These are phyloP conservation scores for Ophonus ardosiacus DNA, from an alignment of 2,888 invertebrate species.

Conservation along the genomic window DNA sequence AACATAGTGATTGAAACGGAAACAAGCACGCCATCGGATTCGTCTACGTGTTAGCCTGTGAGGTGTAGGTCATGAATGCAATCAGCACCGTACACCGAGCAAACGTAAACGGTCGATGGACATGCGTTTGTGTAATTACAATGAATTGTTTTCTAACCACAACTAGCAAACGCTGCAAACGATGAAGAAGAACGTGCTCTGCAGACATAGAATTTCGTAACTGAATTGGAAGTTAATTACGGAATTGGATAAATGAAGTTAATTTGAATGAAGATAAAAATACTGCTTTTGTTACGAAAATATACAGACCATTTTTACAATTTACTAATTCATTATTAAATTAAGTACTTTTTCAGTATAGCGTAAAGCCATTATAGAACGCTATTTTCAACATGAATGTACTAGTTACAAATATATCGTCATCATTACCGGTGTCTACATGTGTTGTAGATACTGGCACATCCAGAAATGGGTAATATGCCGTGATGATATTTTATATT, in stretches of 20 bases:
- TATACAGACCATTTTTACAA: no score
- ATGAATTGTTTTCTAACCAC: background rate
- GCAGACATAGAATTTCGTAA: background rate
- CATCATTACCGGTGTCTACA: no score
- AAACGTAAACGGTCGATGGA: background rate
- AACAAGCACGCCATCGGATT: background rate
- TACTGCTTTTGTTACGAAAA: no score
- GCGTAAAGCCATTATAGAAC: no score
- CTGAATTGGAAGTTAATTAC: background rate
- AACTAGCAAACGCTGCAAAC: background rate
- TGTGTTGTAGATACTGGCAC: no score
- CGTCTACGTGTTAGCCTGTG: background rate
- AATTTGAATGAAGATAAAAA: no score
- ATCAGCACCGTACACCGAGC: background rate
- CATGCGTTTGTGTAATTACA: background rate
- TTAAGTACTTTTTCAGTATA: no score
- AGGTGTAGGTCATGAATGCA: background rate
- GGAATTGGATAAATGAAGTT: background rate
- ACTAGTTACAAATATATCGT: no score
- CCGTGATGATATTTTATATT: no score
- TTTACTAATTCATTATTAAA: no score
- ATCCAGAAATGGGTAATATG: no score
- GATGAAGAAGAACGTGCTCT: background rate
- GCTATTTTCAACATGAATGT: no score
- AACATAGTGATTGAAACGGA: background rate